These are phyloP conservation scores for Vultur gryphus DNA, from an alignment of 2,797 vertebrate genomes.

Conservation along the genomic window DNA sequence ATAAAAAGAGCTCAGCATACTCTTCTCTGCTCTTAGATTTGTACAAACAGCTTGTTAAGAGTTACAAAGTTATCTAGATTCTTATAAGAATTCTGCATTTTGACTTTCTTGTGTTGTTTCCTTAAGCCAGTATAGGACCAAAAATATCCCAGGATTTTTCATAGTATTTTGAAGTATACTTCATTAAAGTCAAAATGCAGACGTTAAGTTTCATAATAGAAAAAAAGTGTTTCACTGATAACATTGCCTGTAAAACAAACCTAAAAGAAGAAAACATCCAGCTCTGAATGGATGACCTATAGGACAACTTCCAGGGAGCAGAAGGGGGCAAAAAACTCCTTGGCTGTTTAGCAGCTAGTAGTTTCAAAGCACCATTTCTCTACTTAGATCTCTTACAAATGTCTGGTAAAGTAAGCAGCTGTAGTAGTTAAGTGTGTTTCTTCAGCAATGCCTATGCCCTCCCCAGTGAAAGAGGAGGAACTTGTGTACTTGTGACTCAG, in stretches of 20 bases:
- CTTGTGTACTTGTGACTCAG: background rate
- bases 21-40: background rate
- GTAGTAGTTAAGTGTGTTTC: background rate
- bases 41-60: background rate
- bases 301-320: background rate
- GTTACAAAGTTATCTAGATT: background rate
- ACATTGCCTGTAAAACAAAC: background rate
- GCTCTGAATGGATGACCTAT: background rate
- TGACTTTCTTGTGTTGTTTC: background rate
- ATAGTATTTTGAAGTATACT: background rate
- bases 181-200: background rate
- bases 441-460: background rate
- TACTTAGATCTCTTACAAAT: background rate
- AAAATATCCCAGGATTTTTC: background rate
- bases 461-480: background rate
- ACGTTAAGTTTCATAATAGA: background rate
- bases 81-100: background rate
- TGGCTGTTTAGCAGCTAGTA: background rate
- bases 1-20: background rate
- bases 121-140: background rate
- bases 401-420: background rate
- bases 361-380: background rate
- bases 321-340: background rate
- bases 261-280: background rate
- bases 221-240: background rate